Percentiles rank a stretch among this genome's conserved stretches.
Evolutionary conservation across 1,140 invertebrate species (phyloP).

Genomic region (Pseudoatta argentina): DNA sequence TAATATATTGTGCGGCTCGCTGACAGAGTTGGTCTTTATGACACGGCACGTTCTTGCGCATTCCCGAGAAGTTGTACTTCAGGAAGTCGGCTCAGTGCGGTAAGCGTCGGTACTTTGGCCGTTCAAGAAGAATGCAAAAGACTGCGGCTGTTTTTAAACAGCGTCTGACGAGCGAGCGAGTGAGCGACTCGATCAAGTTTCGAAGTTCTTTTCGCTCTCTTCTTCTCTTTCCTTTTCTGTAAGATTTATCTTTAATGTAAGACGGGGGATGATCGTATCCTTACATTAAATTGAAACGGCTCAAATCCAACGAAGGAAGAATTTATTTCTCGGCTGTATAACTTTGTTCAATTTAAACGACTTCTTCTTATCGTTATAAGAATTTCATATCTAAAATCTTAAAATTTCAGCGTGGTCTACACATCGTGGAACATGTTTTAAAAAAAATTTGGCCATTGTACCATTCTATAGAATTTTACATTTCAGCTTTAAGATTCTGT

Average conservation of each 20-base stretch:
- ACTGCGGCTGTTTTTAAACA: conserved; percentile 64
- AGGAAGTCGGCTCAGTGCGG: conserved; percentile 27
- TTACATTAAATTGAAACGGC: conserved; percentile 51
- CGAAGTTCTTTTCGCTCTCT: conserved; percentile 46
- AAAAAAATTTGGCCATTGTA: too few relatives aligned
- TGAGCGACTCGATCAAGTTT: conserved; percentile 65
- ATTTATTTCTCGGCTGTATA: conserved; percentile 42
- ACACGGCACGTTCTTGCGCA: conserved; percentile 30
- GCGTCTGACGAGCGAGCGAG: conserved; percentile 49
- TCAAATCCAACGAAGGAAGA: background rate
- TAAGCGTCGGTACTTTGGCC: conserved; percentile 12
- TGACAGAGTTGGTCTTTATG: conserved; percentile 25
- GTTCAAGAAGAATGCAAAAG: conserved; percentile 62
- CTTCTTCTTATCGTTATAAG: conserved; percentile 31
- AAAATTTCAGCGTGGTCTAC: background rate
- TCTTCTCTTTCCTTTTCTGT: conserved; percentile 23
- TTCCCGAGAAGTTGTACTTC: conserved; percentile 44
- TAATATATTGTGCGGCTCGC: background rate
- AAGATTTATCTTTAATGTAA: conserved; percentile 42
- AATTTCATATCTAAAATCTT: conserved; percentile 20
- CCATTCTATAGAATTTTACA: too few relatives aligned
- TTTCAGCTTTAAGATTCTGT: too few relatives aligned
- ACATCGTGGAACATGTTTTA: background rate
- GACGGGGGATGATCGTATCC: conserved; percentile 17
- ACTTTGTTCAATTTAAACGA: conserved; percentile 35